A percentile compares a stretch with the other conserved stretches of the same genome.
phyloP scores from a whole-genome alignment of 2,113 vertebrate species.

The Dicentrarchus labrax region DNA sequence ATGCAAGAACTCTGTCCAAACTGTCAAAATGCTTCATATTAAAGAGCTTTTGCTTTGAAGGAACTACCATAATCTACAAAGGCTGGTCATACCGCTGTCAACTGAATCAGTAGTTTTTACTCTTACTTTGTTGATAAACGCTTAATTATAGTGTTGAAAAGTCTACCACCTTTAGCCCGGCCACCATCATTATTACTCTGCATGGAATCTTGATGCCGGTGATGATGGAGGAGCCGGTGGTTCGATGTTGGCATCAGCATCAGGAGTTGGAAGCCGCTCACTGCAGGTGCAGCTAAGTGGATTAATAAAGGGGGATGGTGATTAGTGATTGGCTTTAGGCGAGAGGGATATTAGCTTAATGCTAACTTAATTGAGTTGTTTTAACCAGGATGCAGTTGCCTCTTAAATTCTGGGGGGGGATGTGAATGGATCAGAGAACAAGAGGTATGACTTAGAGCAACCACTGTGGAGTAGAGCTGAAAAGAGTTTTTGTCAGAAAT shows the following conservation, averaged over 20 bases:
- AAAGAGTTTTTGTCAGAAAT: background rate
- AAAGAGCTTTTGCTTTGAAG: background rate
- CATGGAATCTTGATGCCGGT: constrained; percentile 5
- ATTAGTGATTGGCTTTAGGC: constrained; percentile 18
- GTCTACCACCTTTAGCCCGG: background rate
- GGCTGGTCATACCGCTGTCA: background rate
- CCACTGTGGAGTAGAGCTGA: background rate
- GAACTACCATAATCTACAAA: background rate
- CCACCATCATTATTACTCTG: background rate
- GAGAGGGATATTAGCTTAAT: constrained; percentile 2
- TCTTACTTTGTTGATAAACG: background rate
- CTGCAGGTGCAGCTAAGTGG: constrained; percentile 33
- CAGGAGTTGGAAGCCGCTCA: constrained; percentile 4
- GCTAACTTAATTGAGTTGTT: background rate
- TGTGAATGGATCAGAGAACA: background rate
- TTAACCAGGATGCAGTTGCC: background rate
- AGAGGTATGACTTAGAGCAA: background rate
- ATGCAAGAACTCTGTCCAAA: background rate
- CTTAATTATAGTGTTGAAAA: background rate
- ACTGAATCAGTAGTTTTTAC: background rate
- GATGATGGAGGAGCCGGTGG: constrained; percentile 22
- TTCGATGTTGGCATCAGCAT: constrained; percentile 16
- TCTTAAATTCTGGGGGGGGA: background rate
- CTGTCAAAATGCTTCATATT: background rate
- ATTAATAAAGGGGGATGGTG: constrained; percentile 9